Percentiles rank a stretch among this genome's conserved stretches.
These are phyloP conservation scores for Sphecodes monilicornis DNA, from an alignment of 2,888 invertebrate species.

Conservation along the genomic window DNA sequence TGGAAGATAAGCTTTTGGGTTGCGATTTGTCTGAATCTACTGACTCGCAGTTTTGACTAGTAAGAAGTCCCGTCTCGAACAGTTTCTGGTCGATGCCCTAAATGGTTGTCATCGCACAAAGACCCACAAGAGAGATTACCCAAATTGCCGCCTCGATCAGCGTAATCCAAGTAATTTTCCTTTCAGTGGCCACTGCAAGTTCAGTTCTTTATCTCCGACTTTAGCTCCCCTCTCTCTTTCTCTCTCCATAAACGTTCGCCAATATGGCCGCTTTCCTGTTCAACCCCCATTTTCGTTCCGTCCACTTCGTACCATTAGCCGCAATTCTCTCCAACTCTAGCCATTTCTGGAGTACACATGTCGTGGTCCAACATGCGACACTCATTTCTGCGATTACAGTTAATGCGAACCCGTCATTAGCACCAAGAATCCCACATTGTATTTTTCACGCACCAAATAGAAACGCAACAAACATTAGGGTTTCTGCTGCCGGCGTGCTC, in stretches of 20 bases:
- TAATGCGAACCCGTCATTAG: neutral
- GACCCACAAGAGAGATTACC: constrained; percentile 23
- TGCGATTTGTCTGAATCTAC: neutral
- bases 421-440: neutral
- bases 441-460: neutral
- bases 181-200: constrained; percentile 18
- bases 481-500: too few relatives aligned
- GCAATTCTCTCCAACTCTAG: constrained; percentile 5
- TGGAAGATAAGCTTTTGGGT: neutral
- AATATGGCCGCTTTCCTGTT: constrained; percentile 17
- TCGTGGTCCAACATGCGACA: neutral
- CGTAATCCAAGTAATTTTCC: constrained; percentile 49
- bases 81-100: constrained; percentile 10
- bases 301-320: constrained; percentile 12
- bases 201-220: constrained; percentile 19
- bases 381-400: neutral
- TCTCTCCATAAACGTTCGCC: constrained; percentile 30
- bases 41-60: neutral
- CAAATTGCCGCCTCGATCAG: constrained; percentile 45
- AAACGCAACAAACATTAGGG: neutral
- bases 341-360: neutral
- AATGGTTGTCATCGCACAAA: constrained; percentile 31
- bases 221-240: neutral
- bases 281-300: neutral
- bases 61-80: neutral